These are phyloP conservation scores for Toxotes lorentzi DNA, from an alignment of 2,797 vertebrate species.

Conservation along the genomic window DNA sequence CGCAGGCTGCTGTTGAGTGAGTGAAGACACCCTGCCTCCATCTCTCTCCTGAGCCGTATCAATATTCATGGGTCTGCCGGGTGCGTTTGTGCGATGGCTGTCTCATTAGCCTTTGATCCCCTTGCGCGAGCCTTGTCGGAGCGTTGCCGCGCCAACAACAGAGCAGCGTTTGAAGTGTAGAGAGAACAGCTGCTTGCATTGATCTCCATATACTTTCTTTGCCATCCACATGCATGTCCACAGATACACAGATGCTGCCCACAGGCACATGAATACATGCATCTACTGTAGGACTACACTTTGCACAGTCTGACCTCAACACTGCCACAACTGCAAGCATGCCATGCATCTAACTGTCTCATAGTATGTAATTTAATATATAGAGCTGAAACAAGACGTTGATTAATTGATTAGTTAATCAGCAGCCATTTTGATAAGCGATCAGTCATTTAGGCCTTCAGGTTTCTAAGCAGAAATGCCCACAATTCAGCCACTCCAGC, in stretches of 20 bases:
- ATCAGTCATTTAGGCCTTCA: neutral
- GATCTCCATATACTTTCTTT: slow-evolving; percentile 82
- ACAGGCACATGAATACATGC: slow-evolving; percentile 77
- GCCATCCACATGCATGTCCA: slow-evolving; percentile 52
- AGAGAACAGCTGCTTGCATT: slow-evolving; percentile 85
- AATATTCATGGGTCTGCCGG: slow-evolving; percentile 85
- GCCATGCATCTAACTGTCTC: neutral
- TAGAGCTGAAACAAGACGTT: neutral
- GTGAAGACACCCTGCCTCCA: slow-evolving; percentile 72
- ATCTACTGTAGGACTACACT: slow-evolving; percentile 60
- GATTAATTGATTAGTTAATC: neutral
- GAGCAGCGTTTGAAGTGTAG: slow-evolving; percentile 83
- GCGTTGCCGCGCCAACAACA: slow-evolving; percentile 80
- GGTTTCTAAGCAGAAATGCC: neutral
- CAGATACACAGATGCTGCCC: slow-evolving; percentile 74
- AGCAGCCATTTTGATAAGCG: neutral
- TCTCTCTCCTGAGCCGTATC: slow-evolving; percentile 71
- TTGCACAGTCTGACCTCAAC: slow-evolving; percentile 40
- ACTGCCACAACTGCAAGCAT: slow-evolving; percentile 2
- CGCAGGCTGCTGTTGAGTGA: slow-evolving; percentile 60
- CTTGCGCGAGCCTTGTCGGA: slow-evolving; percentile 75
- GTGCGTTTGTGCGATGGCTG: slow-evolving; percentile 82
- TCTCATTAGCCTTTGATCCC: slow-evolving; percentile 86
- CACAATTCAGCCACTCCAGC: neutral
- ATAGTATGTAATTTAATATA: no score